Conservation (phyloP, 1,140 invertebrate genomes). For the Amyelois transitella region DNA sequence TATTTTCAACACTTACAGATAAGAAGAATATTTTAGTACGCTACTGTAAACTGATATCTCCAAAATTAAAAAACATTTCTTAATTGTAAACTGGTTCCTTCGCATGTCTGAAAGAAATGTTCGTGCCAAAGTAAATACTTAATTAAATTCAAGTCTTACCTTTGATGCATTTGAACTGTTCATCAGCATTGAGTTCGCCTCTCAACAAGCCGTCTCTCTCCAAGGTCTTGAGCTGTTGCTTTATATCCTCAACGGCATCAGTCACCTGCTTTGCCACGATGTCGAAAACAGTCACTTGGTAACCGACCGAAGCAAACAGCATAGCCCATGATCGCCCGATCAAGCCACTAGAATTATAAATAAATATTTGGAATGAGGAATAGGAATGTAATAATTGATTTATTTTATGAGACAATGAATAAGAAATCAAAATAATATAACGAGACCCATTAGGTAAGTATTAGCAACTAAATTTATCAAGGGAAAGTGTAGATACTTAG, state of each 20-base stretch:
- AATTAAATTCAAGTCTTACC: slow-evolving; percentile 67
- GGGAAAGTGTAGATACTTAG: too few species aligned
- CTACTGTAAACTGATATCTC: too few species aligned
- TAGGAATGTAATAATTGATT: too few species aligned
- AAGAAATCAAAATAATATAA: too few species aligned
- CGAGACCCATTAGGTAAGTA: too few species aligned
- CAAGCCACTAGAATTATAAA: slow-evolving; percentile 81
- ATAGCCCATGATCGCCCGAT: slow-evolving; percentile 97
- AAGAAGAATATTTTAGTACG: too few species aligned
- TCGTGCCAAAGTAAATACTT: background rate
- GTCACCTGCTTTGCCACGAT: slow-evolving; percentile 83
- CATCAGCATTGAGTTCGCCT: slow-evolving; percentile 80
- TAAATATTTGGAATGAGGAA: background rate
- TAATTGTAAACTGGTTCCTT: too few species aligned
- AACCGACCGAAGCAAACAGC: slow-evolving; percentile 95
- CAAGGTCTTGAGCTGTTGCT: slow-evolving; percentile 81
- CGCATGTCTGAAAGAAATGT: background rate
- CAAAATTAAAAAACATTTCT: too few species aligned
- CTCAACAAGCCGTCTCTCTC: slow-evolving; percentile 83
- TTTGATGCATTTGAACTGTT: slow-evolving; percentile 88
- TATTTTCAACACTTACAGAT: too few species aligned
- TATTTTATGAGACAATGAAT: too few species aligned
- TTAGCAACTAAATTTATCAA: too few species aligned
- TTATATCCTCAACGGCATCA: slow-evolving; percentile 83
- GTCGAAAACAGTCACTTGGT: slow-evolving; percentile 90